Conservation (phyloP, 2,797 vertebrate species). For the Brachyalestes nurse region DNA sequence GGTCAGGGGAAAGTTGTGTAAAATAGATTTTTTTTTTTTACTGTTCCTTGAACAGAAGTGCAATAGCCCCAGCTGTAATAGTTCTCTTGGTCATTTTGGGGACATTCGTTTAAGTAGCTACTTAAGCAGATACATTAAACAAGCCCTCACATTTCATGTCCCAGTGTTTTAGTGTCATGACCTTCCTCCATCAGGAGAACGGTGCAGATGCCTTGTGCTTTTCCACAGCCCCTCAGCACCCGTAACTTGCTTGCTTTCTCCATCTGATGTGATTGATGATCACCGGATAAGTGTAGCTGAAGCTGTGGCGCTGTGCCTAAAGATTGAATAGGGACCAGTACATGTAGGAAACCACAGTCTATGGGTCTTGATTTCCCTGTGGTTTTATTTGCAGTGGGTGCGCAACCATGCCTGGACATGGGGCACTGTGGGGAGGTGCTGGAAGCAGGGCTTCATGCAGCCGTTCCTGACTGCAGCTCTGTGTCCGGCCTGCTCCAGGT, state of each 20-base stretch:
- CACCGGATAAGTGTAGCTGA: background rate
- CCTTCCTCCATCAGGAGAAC: background rate
- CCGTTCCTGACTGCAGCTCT: conserved; percentile 2
- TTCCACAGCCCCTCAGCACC: background rate
- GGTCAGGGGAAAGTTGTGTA: too few relatives aligned
- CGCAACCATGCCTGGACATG: conserved; percentile 19
- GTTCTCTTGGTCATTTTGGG: background rate
- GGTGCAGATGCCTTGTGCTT: background rate
- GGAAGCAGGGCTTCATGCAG: background rate
- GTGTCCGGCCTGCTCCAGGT: conserved; percentile 10
- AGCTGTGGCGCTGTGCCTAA: background rate
- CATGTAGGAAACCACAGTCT: background rate
- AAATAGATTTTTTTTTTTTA: background rate
- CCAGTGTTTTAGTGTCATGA: background rate
- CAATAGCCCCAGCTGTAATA: background rate
- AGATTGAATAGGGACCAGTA: background rate
- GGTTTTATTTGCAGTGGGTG: conserved; percentile 23
- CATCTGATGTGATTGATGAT: conserved; percentile 17
- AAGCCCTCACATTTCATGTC: background rate
- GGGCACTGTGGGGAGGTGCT: conserved; percentile 21
- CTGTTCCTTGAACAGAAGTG: background rate
- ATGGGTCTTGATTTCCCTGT: conserved; percentile 18
- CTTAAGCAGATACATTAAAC: background rate
- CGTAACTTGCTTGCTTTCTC: background rate
- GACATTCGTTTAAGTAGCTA: background rate